phyloP scores from a whole-genome alignment of 2,113 vertebrate species.

The Corythornis cristatus region DNA sequence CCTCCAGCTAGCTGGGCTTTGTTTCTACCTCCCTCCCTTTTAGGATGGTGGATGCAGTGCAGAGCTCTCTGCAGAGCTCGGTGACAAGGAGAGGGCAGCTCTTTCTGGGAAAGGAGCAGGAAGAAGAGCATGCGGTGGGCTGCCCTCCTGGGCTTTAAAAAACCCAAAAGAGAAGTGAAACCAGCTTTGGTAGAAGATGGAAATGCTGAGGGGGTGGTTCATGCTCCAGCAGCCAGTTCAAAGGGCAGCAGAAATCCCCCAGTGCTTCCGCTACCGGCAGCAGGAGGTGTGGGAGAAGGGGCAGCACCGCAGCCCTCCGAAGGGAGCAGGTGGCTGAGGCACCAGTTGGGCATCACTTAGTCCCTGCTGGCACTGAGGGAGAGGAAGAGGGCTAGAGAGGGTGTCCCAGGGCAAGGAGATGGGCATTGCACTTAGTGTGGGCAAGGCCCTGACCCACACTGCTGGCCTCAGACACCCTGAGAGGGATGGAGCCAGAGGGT shows the following conservation, averaged over 20 bases:
- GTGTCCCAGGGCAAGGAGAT: not conserved
- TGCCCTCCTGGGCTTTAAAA: not conserved
- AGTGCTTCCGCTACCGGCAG: not conserved
- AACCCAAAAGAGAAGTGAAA: slow-evolving; percentile 51
- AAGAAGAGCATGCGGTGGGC: not conserved
- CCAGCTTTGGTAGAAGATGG: slow-evolving; percentile 40
- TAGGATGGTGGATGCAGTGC: fast-evolving
- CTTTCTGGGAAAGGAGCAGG: not conserved
- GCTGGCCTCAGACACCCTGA: not conserved
- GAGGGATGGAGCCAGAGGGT: fast-evolving
- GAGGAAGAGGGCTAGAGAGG: not conserved
- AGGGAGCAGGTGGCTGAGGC: not conserved
- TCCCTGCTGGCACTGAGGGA: not conserved
- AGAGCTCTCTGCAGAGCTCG: fast-evolving
- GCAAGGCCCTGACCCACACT: fast-evolving
- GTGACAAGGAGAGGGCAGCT: fast-evolving
- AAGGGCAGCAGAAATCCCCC: slow-evolving; percentile 46
- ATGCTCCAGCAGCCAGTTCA: not conserved
- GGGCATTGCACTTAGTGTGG: not conserved
- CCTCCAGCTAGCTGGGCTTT: not conserved
- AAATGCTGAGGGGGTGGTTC: slow-evolving; percentile 40
- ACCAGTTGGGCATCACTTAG: not conserved
- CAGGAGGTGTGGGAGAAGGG: not conserved
- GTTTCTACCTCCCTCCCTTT: not conserved
- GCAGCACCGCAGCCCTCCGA: not conserved